These are phyloP conservation scores for Anthonomus grandis DNA, from an alignment of 1,140 invertebrate genomes.

Conservation along the genomic window DNA sequence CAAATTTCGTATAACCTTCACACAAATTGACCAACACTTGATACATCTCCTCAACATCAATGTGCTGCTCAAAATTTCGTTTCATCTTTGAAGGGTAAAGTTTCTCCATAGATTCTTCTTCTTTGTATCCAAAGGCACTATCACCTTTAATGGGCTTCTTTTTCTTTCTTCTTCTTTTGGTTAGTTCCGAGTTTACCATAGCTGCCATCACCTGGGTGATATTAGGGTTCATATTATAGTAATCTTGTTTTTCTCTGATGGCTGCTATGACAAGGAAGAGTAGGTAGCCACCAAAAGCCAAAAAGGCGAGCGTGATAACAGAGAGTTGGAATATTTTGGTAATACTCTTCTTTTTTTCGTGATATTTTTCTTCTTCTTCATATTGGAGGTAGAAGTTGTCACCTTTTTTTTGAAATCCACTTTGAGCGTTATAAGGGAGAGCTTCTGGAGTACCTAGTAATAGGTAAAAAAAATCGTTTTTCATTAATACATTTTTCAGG, in stretches of 20 bases:
- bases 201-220: slow-evolving; percentile 20
- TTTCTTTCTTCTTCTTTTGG: slow-evolving; percentile 13
- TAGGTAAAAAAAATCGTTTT: slow-evolving; percentile 1
- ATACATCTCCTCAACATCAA: slow-evolving; percentile 50
- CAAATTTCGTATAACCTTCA: slow-evolving; percentile 52
- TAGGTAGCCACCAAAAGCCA: slow-evolving; percentile 75
- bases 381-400: slow-evolving; percentile 16
- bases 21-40: slow-evolving; percentile 51
- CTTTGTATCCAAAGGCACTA: slow-evolving; percentile 24
- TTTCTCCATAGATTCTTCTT: not conserved
- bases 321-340: slow-evolving; percentile 69
- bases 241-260: slow-evolving; percentile 55
- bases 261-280: slow-evolving; percentile 69
- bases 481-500: no score
- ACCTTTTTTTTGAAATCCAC: slow-evolving; percentile 3
- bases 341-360: slow-evolving; percentile 52
- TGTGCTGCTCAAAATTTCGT: not conserved
- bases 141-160: slow-evolving; percentile 24
- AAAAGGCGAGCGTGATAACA: slow-evolving; percentile 68
- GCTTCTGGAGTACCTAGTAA: slow-evolving; percentile 28
- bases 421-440: slow-evolving; percentile 29
- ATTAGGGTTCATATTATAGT: slow-evolving; percentile 30
- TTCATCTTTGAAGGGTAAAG: not conserved
- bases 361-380: slow-evolving; percentile 49
- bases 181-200: slow-evolving; percentile 13